Evolutionary conservation across 2,113 vertebrate genomes (phyloP), one percentile per base, ranked within the genome.

Genomic region (Epinephelus lanceolatus): DNA sequence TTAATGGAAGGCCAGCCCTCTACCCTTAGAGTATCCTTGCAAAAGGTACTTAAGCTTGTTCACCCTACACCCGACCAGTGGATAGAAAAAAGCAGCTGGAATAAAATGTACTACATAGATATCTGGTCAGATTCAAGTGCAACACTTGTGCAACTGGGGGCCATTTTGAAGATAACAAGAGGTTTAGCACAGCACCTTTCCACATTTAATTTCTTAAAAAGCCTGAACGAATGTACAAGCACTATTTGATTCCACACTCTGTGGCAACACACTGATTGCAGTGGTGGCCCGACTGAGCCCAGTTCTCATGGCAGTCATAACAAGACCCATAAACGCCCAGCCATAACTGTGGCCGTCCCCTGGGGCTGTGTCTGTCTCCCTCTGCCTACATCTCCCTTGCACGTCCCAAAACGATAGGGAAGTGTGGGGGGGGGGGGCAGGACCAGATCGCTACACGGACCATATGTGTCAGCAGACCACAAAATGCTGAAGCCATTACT

Each of bases 401-500:
- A 33, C n/a, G 63, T 70, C 86, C 84, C 81, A 79, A 27, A 91
- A 52, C 63, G 30, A 81, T 89, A 80, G 33, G 15, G 27, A 37
- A 73, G 47, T 0, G 57, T 30, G 47, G 42, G 49, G 69, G 47
- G 42, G 49, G 69, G 81, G 78, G 18, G 33, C 81, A 60, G 79
- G 80, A 86, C 77, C 76, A 65, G 81, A 86, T 73, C 65, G 73
- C 87, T 90, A 90, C 91, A 91, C 69, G 72, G 86, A 92, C 93
- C 94, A 94, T 92, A 89, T 95, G 94, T 91, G 90, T 88, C 87
- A 73, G 90, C 85, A 83, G 88, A 94, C 93, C 91, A 81, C 93
- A 94, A 94, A 94, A 92, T 21, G 59, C 91, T 91, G 89, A 90
- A 94, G 90, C 93, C 91, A 93, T 94, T 94, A 94, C 84, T 91